A percentile compares a stretch with the other conserved stretches of the same genome.
phyloP scores from a whole-genome alignment of 2,113 vertebrate species.

The Chionomys nivalis region DNA sequence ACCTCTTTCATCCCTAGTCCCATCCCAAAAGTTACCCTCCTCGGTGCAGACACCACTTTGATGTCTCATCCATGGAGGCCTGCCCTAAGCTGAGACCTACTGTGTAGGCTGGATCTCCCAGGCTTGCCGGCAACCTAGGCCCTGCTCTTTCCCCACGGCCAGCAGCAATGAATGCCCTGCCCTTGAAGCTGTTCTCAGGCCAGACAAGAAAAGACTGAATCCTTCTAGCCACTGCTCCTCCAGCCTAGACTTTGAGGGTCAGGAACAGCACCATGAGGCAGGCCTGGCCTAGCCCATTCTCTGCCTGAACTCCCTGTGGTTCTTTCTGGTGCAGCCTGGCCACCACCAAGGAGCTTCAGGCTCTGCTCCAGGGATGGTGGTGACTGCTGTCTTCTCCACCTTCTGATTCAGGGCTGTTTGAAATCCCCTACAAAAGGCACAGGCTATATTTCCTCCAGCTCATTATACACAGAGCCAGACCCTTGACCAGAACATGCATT shows the following conservation, averaged over 20 bases:
- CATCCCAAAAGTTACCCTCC: no score
- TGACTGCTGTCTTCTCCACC: not conserved
- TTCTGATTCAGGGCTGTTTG: not conserved
- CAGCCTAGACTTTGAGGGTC: rapidly evolving
- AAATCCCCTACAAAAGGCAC: not conserved
- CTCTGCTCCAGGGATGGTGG: not conserved
- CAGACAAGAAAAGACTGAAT: not conserved
- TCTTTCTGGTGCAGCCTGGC: not conserved
- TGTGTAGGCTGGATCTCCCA: not conserved
- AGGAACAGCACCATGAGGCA: not conserved
- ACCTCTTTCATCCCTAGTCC: not conserved
- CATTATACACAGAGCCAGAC: not conserved
- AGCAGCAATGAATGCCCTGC: not conserved
- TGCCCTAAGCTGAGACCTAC: not conserved
- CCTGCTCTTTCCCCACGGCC: not conserved
- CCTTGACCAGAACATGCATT: not conserved
- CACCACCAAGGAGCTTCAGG: not conserved
- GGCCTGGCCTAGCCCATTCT: not conserved
- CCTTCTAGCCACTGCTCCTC: not conserved
- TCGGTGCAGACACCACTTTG: not conserved
- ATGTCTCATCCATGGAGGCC: not conserved
- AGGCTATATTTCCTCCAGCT: not conserved
- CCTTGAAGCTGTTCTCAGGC: not conserved
- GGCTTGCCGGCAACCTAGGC: not conserved
- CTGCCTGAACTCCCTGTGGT: not conserved